Evolutionary conservation across 2,797 vertebrate species (phyloP), one percentile per base, ranked within the genome.

Genomic region (Clarias fuscus): DNA sequence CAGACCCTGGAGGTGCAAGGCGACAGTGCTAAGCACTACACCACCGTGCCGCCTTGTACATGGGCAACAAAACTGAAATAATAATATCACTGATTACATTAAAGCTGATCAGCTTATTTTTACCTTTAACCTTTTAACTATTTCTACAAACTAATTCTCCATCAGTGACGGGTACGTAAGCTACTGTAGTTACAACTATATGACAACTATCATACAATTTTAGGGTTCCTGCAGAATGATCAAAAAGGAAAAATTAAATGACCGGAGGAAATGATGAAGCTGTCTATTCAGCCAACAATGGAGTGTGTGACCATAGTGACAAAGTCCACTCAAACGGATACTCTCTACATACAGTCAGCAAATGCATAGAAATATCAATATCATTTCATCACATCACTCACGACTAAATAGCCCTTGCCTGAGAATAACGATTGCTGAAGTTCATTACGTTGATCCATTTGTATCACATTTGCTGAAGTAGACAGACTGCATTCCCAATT

Each of bases 381-480:
- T 37, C 59, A 80, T 65, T 43, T 65, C 37, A 80, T 65, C 33
- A 40, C 11, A 64, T 80, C 59, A 48, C 37, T 65, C 22, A 80
- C n/a, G 17, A 43, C 78, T 40, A 62, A 22, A n/a, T 22, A n/a
- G 33, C 2, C 22, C 37, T n/a, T 43, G 59, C 6, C 59, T 64
- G 40, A 48, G 40, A 65, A 61, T 48, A 67, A 65, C 15, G 0
- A 48, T 65, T 67, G 15, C 48, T n/a, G n/a, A 48, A 48, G 17
- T 64, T n/a, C 14, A 79, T 79, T 43, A 62, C n/a, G 15, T 64
- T 80, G 59, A 80, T 67, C 79, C n/a, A 11, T 65, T 27, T 15
- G 15, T 4, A 10, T 81, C 24, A 67, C 15, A 30, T 65, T 27
- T 67, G 62, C 61, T 27, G 40, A 81, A 27, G 61, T 10, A 65